Evolutionary conservation across 2,797 vertebrate genomes (phyloP).

Genomic region (Gymnopithys bicolor): DNA sequence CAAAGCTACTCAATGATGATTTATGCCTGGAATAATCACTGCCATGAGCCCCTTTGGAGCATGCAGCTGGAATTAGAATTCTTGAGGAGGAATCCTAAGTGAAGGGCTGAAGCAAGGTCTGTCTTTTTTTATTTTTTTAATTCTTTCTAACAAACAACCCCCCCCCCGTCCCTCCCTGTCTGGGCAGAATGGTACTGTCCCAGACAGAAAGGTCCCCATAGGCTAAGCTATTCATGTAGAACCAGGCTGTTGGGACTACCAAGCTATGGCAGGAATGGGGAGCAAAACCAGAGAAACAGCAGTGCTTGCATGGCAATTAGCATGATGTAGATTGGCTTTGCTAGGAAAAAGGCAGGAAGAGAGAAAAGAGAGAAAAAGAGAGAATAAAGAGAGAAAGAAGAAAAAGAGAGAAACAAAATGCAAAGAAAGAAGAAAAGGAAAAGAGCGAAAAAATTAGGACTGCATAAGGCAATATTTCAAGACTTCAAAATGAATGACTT

Average conservation of each 20-base stretch:
- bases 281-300: not conserved
- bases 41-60: not conserved
- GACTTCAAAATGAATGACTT: not conserved
- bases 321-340: not conserved
- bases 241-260: constrained; percentile 16
- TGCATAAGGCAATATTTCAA: not conserved
- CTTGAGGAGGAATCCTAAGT: not conserved
- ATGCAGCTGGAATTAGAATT: constrained; percentile 67
- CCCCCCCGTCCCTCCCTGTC: constrained; percentile 72
- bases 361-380: not conserved
- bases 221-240: constrained; percentile 67
- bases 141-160: constrained; percentile 12
- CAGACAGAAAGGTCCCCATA: constrained; percentile 76
- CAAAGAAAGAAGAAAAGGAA: not conserved
- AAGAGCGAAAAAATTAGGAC: not conserved
- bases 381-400: not conserved
- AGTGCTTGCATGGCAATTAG: not conserved
- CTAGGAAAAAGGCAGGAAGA: not conserved
- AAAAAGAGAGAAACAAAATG: not conserved
- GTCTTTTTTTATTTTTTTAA: not conserved
- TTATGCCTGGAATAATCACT: constrained; percentile 14
- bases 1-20: not conserved
- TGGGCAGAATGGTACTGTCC: constrained; percentile 78
- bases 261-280: not conserved
- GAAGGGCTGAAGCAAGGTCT: not conserved